Percentiles rank a stretch among this genome's conserved stretches.
Conservation (phyloP, 2,888 invertebrate species). For the Ectemnius lituratus region DNA sequence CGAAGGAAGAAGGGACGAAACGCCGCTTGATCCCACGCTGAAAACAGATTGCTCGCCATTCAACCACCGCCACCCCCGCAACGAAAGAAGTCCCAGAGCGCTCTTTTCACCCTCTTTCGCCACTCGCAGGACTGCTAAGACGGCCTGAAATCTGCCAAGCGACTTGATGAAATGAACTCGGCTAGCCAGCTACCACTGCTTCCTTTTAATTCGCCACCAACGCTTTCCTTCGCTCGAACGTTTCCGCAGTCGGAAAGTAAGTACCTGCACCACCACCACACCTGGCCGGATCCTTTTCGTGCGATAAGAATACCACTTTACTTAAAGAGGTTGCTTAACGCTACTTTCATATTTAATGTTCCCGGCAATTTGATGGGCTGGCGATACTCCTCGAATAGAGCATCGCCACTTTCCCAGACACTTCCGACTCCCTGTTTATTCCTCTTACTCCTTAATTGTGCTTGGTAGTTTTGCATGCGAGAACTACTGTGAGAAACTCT, state of each 20-base stretch:
- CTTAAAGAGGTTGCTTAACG: constrained; percentile 19
- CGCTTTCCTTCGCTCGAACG: constrained; percentile 31
- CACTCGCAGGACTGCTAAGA: constrained; percentile 24
- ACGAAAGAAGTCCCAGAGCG: constrained; percentile 47
- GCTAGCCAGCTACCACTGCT: constrained; percentile 25
- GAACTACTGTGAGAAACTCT: too few relatives aligned
- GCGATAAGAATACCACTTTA: constrained; percentile 39
- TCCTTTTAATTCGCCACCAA: constrained; percentile 50
- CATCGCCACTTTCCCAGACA: too few relatives aligned
- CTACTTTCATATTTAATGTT: constrained; percentile 33
- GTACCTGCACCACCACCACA: constrained; percentile 22
- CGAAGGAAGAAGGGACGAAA: constrained; percentile 58
- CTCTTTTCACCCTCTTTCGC: constrained; percentile 73
- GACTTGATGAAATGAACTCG: too few relatives aligned
- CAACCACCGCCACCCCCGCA: constrained; percentile 75
- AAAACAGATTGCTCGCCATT: constrained; percentile 76
- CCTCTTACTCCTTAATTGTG: too few relatives aligned
- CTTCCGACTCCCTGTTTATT: too few relatives aligned
- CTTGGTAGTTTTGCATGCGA: too few relatives aligned
- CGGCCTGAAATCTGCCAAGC: too few relatives aligned
- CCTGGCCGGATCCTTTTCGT: constrained; percentile 51
- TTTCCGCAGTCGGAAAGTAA: too few relatives aligned
- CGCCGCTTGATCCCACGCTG: constrained; percentile 75
- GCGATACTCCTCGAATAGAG: not conserved
- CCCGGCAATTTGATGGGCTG: not conserved